A percentile compares a stretch with the other conserved stretches of the same genome.
Conservation (phyloP, 2,888 invertebrate species). For the Steinernema scapterisci region DNA sequence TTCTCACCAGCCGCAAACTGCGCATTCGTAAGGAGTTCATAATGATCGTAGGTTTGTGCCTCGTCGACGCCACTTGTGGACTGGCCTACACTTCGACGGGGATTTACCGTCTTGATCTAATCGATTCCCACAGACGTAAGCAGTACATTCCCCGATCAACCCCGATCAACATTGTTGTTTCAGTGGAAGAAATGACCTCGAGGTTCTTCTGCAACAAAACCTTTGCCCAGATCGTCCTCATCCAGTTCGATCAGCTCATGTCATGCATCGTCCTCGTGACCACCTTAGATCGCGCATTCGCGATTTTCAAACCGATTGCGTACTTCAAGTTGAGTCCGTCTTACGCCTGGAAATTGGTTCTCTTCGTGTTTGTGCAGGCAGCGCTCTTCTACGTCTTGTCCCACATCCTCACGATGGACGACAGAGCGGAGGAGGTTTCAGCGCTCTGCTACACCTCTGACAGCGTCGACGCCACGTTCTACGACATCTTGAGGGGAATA, state of each 20-base stretch:
- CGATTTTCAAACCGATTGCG: not conserved
- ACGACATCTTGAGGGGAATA: not conserved
- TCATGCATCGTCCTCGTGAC: not conserved
- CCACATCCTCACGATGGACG: not conserved
- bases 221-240: not conserved
- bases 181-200: not conserved
- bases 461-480: not conserved
- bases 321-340: not conserved
- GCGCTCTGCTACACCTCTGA: not conserved
- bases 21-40: not conserved
- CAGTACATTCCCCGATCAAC: not conserved
- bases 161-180: not conserved
- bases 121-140: not conserved
- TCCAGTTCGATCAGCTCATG: not conserved
- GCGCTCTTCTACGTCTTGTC: not conserved
- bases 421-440: not conserved
- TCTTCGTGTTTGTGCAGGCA: not conserved
- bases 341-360: not conserved
- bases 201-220: not conserved
- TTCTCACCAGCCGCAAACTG: not conserved
- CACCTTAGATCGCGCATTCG: constrained; percentile 5
- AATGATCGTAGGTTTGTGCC: not conserved
- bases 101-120: not conserved
- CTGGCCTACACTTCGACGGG: not conserved
- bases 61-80: not conserved